Evolutionary conservation across 1,140 invertebrate species (phyloP).

Genomic region (Drosophila prosaltans): DNA sequence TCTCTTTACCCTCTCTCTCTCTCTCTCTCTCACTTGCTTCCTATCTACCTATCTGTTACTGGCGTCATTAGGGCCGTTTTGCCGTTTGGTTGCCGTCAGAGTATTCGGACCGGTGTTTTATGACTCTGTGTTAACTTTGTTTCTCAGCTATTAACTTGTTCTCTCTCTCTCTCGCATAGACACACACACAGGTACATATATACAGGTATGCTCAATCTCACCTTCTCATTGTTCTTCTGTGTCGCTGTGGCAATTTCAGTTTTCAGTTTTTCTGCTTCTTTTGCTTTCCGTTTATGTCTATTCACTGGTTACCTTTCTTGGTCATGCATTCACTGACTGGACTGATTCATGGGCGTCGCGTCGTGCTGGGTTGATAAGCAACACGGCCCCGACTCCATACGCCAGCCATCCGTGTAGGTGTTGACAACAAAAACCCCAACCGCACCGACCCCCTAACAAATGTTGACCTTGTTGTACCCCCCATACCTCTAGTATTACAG

Average conservation of each 20-base stretch:
- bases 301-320: slow-evolving; percentile 70
- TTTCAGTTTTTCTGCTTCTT: slow-evolving; percentile 54
- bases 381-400: slow-evolving; percentile 2
- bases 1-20: background rate
- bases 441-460: background rate
- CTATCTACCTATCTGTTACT: slow-evolving; percentile 14
- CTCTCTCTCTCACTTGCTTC: slow-evolving; percentile 17
- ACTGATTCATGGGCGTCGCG: slow-evolving; percentile 60
- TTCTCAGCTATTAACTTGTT: slow-evolving; percentile 47
- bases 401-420: slow-evolving; percentile 32
- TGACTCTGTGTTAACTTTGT: slow-evolving; percentile 33
- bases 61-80: slow-evolving; percentile 66
- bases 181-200: background rate
- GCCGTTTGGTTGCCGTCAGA: slow-evolving; percentile 31
- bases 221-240: slow-evolving; percentile 54
- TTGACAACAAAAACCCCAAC: slow-evolving; percentile 15
- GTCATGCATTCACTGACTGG: slow-evolving; percentile 71
- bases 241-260: slow-evolving; percentile 63
- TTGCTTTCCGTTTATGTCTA: slow-evolving; percentile 62
- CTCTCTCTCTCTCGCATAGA: slow-evolving; percentile 25
- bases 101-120: slow-evolving; percentile 60
- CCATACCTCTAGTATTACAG: background rate
- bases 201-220: slow-evolving; percentile 21
- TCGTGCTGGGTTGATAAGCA: slow-evolving; percentile 62
- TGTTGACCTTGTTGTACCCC: slow-evolving; percentile 29